phyloP scores from a whole-genome alignment of 2,888 invertebrate genomes.

The Nebria salina region DNA sequence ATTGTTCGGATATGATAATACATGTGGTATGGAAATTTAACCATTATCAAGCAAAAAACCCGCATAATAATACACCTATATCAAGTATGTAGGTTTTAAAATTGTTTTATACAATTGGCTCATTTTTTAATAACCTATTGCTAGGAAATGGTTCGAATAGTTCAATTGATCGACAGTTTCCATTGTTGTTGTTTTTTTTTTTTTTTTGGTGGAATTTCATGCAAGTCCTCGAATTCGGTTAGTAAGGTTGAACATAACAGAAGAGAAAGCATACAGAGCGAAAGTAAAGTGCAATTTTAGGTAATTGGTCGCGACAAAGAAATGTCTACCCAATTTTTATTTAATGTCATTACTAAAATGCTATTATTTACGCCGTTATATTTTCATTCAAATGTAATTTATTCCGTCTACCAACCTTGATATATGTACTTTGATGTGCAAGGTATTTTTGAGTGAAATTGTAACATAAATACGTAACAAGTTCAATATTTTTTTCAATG shows the following conservation, averaged over 20 bases:
- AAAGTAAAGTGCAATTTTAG: neutral
- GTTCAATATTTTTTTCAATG: too few relatives aligned
- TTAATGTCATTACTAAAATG: too few relatives aligned
- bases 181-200: neutral
- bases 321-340: too few relatives aligned
- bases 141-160: too few relatives aligned
- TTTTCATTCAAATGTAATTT: too few relatives aligned
- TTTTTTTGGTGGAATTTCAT: neutral
- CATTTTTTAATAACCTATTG: too few relatives aligned
- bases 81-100: neutral
- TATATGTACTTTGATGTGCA: too few relatives aligned
- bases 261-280: neutral
- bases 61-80: neutral
- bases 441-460: too few relatives aligned
- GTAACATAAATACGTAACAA: too few relatives aligned
- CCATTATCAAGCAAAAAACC: conserved; percentile 25
- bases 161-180: neutral
- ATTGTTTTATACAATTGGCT: neutral
- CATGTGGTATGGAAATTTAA: conserved; percentile 16
- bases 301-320: too few relatives aligned
- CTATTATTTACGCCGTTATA: too few relatives aligned
- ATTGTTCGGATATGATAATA: neutral
- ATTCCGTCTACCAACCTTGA: too few relatives aligned
- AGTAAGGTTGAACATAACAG: neutral
- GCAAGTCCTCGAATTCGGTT: neutral